Evolutionary conservation across 2,888 invertebrate species (phyloP).

Genomic region (Drosophila dives): DNA sequence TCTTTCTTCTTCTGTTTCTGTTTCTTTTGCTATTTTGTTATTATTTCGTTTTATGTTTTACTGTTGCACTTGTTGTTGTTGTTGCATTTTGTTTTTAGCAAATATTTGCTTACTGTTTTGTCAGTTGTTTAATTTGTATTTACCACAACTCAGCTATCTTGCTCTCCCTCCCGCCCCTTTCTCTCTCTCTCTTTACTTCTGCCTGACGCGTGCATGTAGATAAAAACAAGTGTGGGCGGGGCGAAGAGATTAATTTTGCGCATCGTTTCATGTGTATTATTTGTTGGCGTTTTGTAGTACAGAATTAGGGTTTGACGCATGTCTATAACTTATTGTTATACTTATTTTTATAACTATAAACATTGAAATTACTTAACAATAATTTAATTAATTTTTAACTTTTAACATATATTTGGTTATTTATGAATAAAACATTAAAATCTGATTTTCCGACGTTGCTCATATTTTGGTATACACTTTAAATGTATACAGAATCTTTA

Average conservation of each 20-base stretch:
- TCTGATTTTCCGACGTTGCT: not conserved
- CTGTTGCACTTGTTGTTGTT: constrained; percentile 15
- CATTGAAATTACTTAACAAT: not conserved
- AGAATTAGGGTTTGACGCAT: not conserved
- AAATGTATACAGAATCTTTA: not conserved
- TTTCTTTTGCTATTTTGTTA: constrained; percentile 25
- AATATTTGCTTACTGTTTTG: constrained; percentile 60
- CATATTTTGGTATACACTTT: not conserved
- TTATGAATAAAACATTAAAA: not conserved
- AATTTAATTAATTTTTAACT: not conserved
- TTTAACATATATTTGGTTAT: not conserved
- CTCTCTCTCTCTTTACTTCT: not conserved
- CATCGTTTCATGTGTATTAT: not conserved
- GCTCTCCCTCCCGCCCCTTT: not conserved
- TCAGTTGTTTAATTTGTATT: constrained; percentile 64
- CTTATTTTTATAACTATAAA: too few relatives aligned
- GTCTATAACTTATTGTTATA: not conserved
- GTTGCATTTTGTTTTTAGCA: constrained; percentile 48
- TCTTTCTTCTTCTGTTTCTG: constrained; percentile 13
- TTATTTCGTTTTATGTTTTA: constrained; percentile 21
- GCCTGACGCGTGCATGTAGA: constrained; percentile 53
- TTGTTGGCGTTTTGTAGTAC: not conserved
- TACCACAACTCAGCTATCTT: constrained; percentile 49
- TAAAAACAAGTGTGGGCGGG: constrained; percentile 7
- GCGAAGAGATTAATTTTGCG: constrained; percentile 1